These are phyloP conservation scores for Anadara kagoshimensis DNA, from an alignment of 1,140 invertebrate genomes.

Conservation along the genomic window DNA sequence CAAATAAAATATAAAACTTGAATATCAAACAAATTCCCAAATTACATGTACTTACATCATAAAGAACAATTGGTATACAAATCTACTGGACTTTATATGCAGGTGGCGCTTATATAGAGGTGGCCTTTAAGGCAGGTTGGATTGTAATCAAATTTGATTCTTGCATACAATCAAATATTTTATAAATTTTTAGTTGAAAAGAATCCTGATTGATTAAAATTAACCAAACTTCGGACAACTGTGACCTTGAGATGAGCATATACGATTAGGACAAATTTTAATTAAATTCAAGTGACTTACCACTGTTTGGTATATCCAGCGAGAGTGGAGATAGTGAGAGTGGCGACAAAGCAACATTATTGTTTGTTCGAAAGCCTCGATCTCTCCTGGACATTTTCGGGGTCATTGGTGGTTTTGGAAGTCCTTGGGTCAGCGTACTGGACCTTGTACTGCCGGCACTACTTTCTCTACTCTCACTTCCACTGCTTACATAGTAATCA, in stretches of 20 bases:
- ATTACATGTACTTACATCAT: background rate
- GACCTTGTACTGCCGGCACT: slow-evolving; percentile 66
- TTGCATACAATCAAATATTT: no score
- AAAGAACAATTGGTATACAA: background rate
- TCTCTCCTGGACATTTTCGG: slow-evolving; percentile 38
- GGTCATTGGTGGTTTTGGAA: slow-evolving; percentile 43
- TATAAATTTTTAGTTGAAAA: no score
- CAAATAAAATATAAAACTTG: background rate
- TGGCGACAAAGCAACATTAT: background rate
- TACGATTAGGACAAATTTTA: no score
- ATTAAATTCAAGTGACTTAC: background rate
- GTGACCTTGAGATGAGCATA: no score
- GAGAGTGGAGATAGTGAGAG: slow-evolving; percentile 42
- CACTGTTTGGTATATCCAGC: slow-evolving; percentile 62
- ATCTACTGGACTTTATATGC: background rate
- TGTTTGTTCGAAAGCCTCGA: background rate
- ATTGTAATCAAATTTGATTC: no score
- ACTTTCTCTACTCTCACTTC: slow-evolving; percentile 68
- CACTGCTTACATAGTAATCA: slow-evolving; percentile 65
- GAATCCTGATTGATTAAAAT: no score
- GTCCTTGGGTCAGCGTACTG: slow-evolving; percentile 36
- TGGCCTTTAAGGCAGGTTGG: no score
- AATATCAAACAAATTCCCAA: background rate
- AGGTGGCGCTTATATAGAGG: no score
- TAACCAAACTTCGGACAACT: no score